These are phyloP conservation scores for Florisuga fusca DNA, from an alignment of 2,797 vertebrate genomes.

Conservation along the genomic window DNA sequence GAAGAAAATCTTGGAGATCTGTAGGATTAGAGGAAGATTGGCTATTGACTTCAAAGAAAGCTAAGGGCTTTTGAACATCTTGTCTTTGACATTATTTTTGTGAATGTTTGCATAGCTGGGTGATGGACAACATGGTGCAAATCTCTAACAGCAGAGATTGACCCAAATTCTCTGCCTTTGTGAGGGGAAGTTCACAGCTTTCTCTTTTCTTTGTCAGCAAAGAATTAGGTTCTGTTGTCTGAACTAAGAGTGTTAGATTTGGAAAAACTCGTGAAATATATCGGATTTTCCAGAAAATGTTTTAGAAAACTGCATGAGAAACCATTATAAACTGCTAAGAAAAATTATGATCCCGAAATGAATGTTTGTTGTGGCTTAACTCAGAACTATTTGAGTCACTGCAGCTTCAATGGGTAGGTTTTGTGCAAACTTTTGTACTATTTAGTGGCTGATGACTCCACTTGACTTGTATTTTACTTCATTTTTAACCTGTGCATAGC, in stretches of 20 bases:
- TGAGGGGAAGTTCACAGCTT: not conserved
- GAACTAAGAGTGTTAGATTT: not conserved
- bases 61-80: not conserved
- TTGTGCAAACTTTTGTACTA: not conserved
- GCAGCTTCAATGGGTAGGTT: not conserved
- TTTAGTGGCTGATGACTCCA: not conserved
- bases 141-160: not conserved
- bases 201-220: not conserved
- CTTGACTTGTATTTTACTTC: not conserved
- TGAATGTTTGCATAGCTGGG: not conserved
- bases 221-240: not conserved
- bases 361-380: not conserved
- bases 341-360: not conserved
- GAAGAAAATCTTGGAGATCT: not conserved
- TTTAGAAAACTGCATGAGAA: not conserved
- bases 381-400: not conserved
- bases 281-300: not conserved
- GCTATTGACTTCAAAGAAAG: not conserved
- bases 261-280: not conserved
- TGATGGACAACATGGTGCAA: not conserved
- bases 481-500: not conserved
- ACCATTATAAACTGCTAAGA: not conserved
- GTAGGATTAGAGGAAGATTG: not conserved
- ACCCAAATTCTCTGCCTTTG: not conserved
- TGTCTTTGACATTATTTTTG: slow-evolving; percentile 18